Evolutionary conservation across 2,888 invertebrate genomes (phyloP), one percentile per base, ranked within the genome.

Genomic region (Parthenolecanium corni): DNA sequence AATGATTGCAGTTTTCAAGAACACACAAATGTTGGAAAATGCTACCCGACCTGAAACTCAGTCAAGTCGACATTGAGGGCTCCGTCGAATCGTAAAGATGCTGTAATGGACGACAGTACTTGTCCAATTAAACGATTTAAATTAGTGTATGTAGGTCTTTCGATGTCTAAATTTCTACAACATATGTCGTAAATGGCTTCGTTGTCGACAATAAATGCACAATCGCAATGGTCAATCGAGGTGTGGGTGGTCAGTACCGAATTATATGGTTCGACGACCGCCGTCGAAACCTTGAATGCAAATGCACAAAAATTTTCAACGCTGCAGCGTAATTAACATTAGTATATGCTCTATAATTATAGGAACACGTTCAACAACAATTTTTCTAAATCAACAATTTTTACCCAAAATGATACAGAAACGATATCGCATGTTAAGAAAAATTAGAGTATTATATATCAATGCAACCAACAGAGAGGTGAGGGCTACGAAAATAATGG

Each of bases 61-160:
- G 90, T 92, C 62, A 93, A 80, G 73, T 92, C 92, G 67, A 93
- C 91, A 76, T 92, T 93, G 67, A 92, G 81, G 67, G 91, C 90
- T 73, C 90, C 91, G 77, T 89, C 91, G 79, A 93, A 92, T 70
- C 92, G 83, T 71, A 93, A 80, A 40, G 92, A 92, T 64, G 92
- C 92, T 9, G 92, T 92, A 75, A 93, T 92, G 64, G 90, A 89
- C 31, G 84, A 91, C 2, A 89, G 93, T 72, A 95, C 91, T 76
- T 95, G 94, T 47, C 92, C 92, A 71, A 96, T 94, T 70, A 96
- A 80, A 70, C 95, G 80, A 78, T 96, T 96, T 73, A 96, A 77
- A 78, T 96, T 96, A 72, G 92, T 92, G 82, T 95, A 95, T 21
- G 93, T 92, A 36, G 95, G 95, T 68, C 94, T 82, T 72, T 91